These are phyloP conservation scores for Meriones unguiculatus DNA, from an alignment of 2,113 vertebrate genomes.

Conservation along the genomic window DNA sequence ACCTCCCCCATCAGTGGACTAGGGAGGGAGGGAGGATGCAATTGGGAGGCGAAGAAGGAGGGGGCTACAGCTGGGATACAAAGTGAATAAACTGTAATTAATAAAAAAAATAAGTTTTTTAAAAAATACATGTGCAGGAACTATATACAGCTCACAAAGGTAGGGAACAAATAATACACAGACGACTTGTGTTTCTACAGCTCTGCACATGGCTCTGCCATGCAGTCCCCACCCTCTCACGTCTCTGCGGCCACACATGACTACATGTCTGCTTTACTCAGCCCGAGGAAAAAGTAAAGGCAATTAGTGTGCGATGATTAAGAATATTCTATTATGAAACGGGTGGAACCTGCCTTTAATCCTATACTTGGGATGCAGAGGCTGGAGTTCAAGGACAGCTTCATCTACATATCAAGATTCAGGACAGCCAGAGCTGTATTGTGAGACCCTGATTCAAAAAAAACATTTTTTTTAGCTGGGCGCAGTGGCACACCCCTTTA, in stretches of 20 bases:
- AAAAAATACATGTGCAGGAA: neutral
- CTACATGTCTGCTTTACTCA: neutral
- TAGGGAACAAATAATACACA: neutral
- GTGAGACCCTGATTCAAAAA: neutral
- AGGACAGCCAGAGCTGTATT: neutral
- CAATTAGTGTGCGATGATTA: conserved; percentile 12
- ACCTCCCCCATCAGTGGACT: too few relatives aligned
- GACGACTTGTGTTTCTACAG: neutral
- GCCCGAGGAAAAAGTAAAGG: neutral
- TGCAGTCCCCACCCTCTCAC: neutral
- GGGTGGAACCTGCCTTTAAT: neutral
- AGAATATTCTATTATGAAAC: neutral
- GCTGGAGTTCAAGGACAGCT: neutral
- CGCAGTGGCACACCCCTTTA: too few relatives aligned
- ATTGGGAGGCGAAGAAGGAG: too few relatives aligned
- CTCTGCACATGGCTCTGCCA: neutral
- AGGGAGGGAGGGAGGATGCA: too few relatives aligned
- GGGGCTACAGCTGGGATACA: too few relatives aligned
- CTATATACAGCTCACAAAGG: neutral
- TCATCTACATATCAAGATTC: neutral
- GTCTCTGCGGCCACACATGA: neutral
- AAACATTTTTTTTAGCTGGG: neutral
- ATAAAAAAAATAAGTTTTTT: too few relatives aligned
- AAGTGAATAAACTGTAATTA: too few relatives aligned
- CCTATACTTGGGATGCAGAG: neutral